Evolutionary conservation across 1,140 invertebrate species (phyloP), one percentile per base, ranked within the genome.

Genomic region (Ceratitis capitata): DNA sequence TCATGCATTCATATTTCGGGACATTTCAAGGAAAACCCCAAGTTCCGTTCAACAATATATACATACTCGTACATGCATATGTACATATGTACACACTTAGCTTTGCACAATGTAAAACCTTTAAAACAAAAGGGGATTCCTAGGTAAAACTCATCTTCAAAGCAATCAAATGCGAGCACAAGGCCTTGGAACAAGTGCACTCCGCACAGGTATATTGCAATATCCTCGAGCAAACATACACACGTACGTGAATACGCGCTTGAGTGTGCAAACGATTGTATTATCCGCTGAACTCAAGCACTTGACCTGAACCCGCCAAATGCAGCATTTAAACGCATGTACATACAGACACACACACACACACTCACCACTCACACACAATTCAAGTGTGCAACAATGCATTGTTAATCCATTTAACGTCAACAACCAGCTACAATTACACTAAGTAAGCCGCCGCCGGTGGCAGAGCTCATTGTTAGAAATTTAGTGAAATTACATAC

Each of bases 321-420:
- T 78, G 69, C n/a, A 42, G 69, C 39, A n/a, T n/a, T n/a, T n/a
- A n/a, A n/a, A n/a, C n/a, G 2, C 39, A 78, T n/a, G 2, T 1
- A 53, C 16, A 53, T 19, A 53, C 49, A 53, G 3, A 53, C 49
- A 53, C 14, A 19, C 49, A 10, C 12, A 51, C 4, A 51, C 0
- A 10, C 49, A 12, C 51, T 56, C 23, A 3, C 51, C 14, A 19
- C 49, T 3, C 12, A 51, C 4, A 51, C 0, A 10, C 49, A 12
- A 19, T 56, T 56, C 1, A 19, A 64, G 10, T 64, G 23, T 64
- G 58, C 26, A 19, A 64, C 23, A 64, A 32, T 23, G 29, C 58
- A 78, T 45, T 78, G 69, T 78, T 78, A 78, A 78, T 78, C 69
- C 69, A 78, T 78, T 78, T 78, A 78, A 47, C 69, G 69, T 45